Conservation (phyloP, 1,140 invertebrate genomes). For the Helicoverpa armigera region DNA sequence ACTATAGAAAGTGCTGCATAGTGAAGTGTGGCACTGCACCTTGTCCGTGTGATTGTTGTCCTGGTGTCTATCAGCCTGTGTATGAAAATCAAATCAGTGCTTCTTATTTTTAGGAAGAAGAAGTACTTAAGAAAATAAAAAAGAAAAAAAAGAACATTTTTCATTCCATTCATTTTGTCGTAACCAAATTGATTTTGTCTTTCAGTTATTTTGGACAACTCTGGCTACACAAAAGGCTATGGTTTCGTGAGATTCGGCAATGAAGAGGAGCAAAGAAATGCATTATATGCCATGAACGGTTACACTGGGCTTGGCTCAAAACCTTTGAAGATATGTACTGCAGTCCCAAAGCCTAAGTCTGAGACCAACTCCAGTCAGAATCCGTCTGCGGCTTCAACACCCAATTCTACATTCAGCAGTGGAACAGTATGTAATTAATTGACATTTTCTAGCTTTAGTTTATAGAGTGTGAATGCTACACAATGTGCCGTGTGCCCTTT, state of each 20-base stretch:
- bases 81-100: too few relatives aligned
- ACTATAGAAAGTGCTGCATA: too few relatives aligned
- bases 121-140: too few relatives aligned
- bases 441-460: neutral
- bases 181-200: neutral
- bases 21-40: too few relatives aligned
- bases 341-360: slow-evolving; percentile 93
- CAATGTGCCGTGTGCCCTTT: too few relatives aligned
- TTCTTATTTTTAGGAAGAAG: too few relatives aligned
- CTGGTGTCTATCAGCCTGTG: too few relatives aligned
- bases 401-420: slow-evolving; percentile 66
- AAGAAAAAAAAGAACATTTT: too few relatives aligned
- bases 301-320: slow-evolving; percentile 94
- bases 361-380: slow-evolving; percentile 67
- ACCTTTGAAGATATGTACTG: slow-evolving; percentile 96
- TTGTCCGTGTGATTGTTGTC: too few relatives aligned
- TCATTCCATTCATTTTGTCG: too few relatives aligned
- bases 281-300: slow-evolving; percentile 95
- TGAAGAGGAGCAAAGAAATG: slow-evolving; percentile 97
- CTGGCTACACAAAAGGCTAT: slow-evolving; percentile 97
- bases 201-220: slow-evolving; percentile 94
- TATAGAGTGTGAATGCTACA: neutral
- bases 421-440: slow-evolving; percentile 69
- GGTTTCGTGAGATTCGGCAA: slow-evolving; percentile 98
- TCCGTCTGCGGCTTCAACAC: slow-evolving; percentile 73